Conservation (phyloP, 2,888 invertebrate species). For the Pseudeuparius sepicola region DNA sequence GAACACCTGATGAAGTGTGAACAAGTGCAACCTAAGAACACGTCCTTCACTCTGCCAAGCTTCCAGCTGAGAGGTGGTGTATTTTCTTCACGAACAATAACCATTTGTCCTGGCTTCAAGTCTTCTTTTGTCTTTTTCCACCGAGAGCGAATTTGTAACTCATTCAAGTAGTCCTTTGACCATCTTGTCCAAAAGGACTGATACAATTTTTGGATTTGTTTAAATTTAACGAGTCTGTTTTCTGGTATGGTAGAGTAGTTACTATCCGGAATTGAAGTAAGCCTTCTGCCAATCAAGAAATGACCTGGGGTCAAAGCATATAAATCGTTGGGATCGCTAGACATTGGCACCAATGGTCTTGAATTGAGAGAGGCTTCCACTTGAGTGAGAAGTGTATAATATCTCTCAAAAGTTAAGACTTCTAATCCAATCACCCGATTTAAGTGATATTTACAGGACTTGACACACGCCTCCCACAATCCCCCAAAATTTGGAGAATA, state of each 20-base stretch:
- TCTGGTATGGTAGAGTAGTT: neutral
- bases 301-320: slow-evolving; percentile 1
- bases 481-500: slow-evolving; percentile 10
- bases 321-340: neutral
- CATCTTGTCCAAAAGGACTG: neutral
- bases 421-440: slow-evolving; percentile 1
- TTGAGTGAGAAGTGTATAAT: neutral
- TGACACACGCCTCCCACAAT: slow-evolving; percentile 12
- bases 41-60: neutral
- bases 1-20: neutral
- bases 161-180: slow-evolving; percentile 1
- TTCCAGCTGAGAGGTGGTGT: slow-evolving; percentile 1
- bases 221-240: neutral
- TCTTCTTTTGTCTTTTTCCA: neutral
- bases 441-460: slow-evolving; percentile 9
- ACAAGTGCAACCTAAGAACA: neutral
- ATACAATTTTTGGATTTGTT: neutral
- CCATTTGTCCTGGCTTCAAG: neutral
- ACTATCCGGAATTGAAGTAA: neutral
- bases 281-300: neutral
- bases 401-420: neutral
- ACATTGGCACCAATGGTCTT: neutral
- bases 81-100: neutral
- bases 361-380: slow-evolving; percentile 2
- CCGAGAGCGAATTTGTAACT: neutral